A percentile compares a stretch with the other conserved stretches of the same genome.
Conservation (phyloP, 2,113 vertebrate species). For the Litocranius walleri region DNA sequence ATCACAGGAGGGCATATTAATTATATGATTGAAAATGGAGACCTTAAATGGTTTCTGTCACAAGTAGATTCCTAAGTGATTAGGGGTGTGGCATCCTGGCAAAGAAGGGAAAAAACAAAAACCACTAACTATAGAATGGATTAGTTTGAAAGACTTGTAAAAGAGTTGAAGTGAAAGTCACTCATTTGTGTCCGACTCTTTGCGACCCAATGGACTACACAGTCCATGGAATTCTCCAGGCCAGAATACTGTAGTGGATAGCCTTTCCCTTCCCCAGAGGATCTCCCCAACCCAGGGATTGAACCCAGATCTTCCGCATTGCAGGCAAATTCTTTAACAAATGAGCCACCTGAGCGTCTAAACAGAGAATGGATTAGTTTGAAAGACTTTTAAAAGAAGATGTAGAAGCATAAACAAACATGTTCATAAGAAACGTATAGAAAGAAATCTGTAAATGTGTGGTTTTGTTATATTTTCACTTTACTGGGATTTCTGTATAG, state of each 20-base stretch:
- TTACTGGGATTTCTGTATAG: neutral
- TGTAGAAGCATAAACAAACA: neutral
- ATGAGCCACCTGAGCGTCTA: neutral
- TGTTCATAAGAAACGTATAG: neutral
- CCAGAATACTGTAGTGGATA: neutral
- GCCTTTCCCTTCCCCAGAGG: neutral
- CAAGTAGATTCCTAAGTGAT: neutral
- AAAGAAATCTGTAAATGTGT: neutral
- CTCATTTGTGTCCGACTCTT: neutral
- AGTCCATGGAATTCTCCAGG: neutral
- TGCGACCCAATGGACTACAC: neutral
- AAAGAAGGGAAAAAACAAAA: neutral
- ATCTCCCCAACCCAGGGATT: neutral
- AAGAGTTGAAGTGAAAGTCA: neutral
- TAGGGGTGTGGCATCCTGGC: neutral
- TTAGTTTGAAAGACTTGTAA: neutral
- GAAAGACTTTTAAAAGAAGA: neutral
- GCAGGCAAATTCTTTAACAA: neutral
- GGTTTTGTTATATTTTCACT: neutral
- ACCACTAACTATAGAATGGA: neutral
- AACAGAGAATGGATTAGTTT: neutral
- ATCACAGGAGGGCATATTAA: neutral
- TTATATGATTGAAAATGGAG: neutral
- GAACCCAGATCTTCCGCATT: neutral
- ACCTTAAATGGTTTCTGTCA: neutral